A percentile compares a stretch with the other conserved stretches of the same genome.
Conservation (phyloP, 1,140 invertebrate genomes). For the Harpegnathos saltator region DNA sequence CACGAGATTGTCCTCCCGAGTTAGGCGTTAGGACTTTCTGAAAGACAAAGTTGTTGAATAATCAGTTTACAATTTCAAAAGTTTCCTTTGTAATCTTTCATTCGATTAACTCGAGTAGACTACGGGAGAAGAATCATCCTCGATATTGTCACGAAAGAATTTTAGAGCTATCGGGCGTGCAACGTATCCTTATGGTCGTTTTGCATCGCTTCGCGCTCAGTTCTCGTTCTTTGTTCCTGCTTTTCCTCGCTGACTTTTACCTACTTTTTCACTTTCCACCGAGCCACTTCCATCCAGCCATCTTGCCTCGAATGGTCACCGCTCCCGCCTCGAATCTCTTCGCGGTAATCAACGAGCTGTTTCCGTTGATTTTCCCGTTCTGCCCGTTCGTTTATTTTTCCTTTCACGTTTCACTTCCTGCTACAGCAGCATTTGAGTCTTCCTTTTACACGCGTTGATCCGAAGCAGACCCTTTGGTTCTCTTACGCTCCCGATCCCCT, state of each 20-base stretch:
- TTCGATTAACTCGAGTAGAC: no score
- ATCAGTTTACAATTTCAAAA: no score
- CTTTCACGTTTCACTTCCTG: conserved; percentile 23
- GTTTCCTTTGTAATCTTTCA: no score
- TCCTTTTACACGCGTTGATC: conserved; percentile 51
- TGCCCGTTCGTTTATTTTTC: conserved; percentile 30
- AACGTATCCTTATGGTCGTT: no score
- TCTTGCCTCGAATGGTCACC: conserved; percentile 57
- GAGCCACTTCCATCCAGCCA: not conserved
- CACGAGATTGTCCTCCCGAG: no score
- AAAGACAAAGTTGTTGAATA: no score
- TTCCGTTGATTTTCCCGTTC: conserved; percentile 40
- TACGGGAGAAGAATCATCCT: no score
- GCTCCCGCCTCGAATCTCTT: conserved; percentile 64
- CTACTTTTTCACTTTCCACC: not conserved
- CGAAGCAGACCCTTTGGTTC: conserved; percentile 33
- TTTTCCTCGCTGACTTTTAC: not conserved
- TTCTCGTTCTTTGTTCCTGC: not conserved
- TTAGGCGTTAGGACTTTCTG: no score
- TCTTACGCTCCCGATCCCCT: conserved; percentile 8
- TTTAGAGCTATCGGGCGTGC: no score
- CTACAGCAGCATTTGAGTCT: conserved; percentile 5
- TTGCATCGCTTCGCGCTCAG: not conserved
- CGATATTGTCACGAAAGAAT: no score
- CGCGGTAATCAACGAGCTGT: conserved; percentile 48